Evolutionary conservation across 2,888 invertebrate genomes (phyloP).

Genomic region (Erpobdella octoculata): DNA sequence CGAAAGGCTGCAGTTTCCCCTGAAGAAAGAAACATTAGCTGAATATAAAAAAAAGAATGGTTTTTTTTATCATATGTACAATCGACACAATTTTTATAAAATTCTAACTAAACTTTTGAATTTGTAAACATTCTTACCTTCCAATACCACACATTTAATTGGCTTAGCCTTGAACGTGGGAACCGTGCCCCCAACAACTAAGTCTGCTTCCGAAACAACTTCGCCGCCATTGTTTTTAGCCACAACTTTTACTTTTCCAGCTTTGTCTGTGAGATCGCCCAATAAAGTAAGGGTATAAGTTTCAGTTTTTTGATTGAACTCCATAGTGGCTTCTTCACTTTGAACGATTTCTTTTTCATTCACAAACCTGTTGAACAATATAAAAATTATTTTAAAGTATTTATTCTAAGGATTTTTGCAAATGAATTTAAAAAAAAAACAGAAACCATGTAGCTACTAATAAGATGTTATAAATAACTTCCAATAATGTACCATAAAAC

Average conservation of each 20-base stretch:
- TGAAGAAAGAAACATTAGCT: slow-evolving; percentile 28
- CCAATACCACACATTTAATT: slow-evolving; percentile 49
- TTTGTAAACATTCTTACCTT: slow-evolving; percentile 40
- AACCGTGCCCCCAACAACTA: slow-evolving; percentile 49
- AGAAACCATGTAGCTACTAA: background rate
- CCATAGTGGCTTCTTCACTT: slow-evolving; percentile 40
- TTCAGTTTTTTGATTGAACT: slow-evolving; percentile 50
- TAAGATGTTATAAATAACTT: background rate
- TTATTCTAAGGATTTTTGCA: background rate
- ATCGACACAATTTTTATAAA: background rate
- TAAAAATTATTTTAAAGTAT: background rate
- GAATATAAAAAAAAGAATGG: background rate
- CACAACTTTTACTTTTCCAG: slow-evolving; percentile 64
- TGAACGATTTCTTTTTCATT: slow-evolving; percentile 9
- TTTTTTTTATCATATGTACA: background rate
- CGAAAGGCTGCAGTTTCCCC: slow-evolving; percentile 48
- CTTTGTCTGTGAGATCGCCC: slow-evolving; percentile 68
- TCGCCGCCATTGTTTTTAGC: slow-evolving; percentile 68
- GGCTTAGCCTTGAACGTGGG: slow-evolving; percentile 49
- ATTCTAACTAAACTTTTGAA: background rate
- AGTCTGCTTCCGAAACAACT: slow-evolving; percentile 57
- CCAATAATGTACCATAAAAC: slow-evolving; percentile 63
- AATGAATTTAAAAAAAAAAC: too few relatives aligned
- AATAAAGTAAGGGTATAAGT: slow-evolving; percentile 61
- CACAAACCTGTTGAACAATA: slow-evolving; percentile 7